A percentile compares a stretch with the other conserved stretches of the same genome.
phyloP scores from a whole-genome alignment of 2,113 vertebrate genomes.

The Azemiops feae region DNA sequence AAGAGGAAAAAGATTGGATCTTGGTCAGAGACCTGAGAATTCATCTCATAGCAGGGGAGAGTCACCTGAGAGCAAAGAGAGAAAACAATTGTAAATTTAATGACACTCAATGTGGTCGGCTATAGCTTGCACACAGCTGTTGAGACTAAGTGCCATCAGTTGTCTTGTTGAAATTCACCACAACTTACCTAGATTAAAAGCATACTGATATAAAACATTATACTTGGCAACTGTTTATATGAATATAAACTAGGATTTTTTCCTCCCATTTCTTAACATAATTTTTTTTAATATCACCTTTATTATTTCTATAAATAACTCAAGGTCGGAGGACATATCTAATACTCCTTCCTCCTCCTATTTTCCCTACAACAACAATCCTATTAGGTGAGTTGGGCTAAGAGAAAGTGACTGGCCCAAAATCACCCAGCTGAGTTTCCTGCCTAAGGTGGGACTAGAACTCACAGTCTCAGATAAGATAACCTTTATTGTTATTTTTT shows the following conservation, averaged over 20 bases:
- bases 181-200: background rate
- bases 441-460: background rate
- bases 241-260: background rate
- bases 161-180: background rate
- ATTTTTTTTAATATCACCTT: background rate
- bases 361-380: background rate
- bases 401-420: background rate
- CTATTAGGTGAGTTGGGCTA: background rate
- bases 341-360: background rate
- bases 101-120: background rate
- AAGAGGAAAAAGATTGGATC: constrained; percentile 67
- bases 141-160: background rate
- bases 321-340: background rate
- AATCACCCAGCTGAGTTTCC: background rate
- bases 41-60: constrained; percentile 57
- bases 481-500: no score
- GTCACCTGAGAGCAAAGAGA: constrained; percentile 56
- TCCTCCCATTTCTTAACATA: background rate
- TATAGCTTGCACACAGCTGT: background rate
- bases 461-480: no score
- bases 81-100: constrained; percentile 42
- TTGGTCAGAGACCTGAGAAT: constrained; percentile 66
- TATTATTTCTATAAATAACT: background rate
- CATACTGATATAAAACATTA: background rate
- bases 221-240: background rate